Conservation (phyloP, 2,797 vertebrate genomes). For the Brachyalestes nurse region DNA sequence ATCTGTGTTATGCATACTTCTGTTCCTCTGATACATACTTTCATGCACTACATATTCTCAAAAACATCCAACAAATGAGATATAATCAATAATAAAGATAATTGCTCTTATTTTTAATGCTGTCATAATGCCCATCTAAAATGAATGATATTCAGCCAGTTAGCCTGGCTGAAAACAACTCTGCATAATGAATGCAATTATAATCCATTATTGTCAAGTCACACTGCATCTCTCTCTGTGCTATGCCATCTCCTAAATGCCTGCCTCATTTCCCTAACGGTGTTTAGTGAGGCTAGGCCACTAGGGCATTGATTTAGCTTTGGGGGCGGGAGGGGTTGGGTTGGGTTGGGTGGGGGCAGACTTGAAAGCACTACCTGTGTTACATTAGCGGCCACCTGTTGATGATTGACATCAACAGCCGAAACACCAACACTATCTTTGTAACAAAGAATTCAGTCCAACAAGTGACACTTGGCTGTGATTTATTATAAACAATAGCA, state of each 20-base stretch:
- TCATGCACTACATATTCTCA: background rate
- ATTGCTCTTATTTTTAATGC: constrained; percentile 29
- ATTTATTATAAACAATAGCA: background rate
- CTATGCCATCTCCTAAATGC: constrained; percentile 29
- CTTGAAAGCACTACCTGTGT: constrained; percentile 31
- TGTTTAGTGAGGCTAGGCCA: constrained; percentile 5
- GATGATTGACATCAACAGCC: background rate
- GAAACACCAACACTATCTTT: background rate
- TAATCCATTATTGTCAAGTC: constrained; percentile 35
- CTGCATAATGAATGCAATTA: constrained; percentile 48
- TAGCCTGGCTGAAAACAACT: constrained; percentile 16
- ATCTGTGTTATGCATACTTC: no score
- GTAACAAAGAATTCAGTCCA: background rate
- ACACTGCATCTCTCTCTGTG: constrained; percentile 3
- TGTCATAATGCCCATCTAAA: constrained; percentile 18
- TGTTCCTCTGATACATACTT: background rate
- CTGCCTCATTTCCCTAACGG: constrained; percentile 28
- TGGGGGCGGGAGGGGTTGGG: no score
- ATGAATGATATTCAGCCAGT: constrained; percentile 28
- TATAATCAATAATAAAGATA: constrained; percentile 18
- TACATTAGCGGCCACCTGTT: constrained; percentile 18
- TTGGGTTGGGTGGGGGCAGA: constrained; percentile 17
- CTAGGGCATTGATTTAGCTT: constrained; percentile 3
- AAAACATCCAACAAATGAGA: background rate
- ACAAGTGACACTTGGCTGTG: background rate